Conservation (phyloP, 2,888 invertebrate genomes). For the Stenodera caucasica region DNA sequence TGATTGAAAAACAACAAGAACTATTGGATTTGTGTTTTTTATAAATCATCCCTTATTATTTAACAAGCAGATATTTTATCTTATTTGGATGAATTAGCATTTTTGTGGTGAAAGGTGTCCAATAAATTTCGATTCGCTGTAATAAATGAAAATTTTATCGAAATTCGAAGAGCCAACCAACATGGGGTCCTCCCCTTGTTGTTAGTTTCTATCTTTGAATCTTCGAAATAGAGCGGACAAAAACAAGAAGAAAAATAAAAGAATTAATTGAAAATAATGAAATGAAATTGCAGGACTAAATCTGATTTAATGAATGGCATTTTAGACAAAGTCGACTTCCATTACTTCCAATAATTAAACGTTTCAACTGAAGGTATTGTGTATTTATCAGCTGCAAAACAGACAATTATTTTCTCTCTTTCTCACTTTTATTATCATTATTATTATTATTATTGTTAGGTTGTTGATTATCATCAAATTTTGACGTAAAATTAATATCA, state of each 20-base stretch:
- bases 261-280: slow-evolving; percentile 22
- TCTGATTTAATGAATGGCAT: slow-evolving; percentile 22
- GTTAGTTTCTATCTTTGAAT: no score
- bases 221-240: no score
- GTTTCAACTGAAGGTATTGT: slow-evolving; percentile 45
- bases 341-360: slow-evolving; percentile 46
- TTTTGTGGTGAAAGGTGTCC: no score
- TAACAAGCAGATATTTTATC: no score
- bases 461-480: not conserved
- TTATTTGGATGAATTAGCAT: no score
- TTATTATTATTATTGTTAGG: not conserved
- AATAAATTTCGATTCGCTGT: no score
- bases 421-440: slow-evolving; percentile 8
- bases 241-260: not conserved
- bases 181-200: no score
- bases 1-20: no score
- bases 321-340: slow-evolving; percentile 24
- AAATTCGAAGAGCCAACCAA: no score
- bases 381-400: slow-evolving; percentile 48
- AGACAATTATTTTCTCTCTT: slow-evolving; percentile 40
- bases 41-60: no score
- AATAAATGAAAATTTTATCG: no score
- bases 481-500: not conserved
- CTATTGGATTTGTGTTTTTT: no score
- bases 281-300: slow-evolving; percentile 24